A percentile compares a stretch with the other conserved stretches of the same genome.
Conservation (phyloP, 2,888 invertebrate genomes). For the Argyra leucocephala region DNA sequence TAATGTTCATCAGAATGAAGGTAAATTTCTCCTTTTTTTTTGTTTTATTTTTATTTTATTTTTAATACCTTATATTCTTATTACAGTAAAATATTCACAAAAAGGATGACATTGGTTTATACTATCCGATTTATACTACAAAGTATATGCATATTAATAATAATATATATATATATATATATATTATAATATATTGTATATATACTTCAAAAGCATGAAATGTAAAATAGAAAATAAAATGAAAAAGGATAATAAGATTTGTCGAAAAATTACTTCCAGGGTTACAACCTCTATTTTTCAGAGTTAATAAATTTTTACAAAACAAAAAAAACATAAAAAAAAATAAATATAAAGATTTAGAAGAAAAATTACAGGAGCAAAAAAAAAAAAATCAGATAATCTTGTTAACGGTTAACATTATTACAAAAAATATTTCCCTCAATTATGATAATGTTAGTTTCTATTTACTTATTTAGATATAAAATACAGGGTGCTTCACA, state of each 20-base stretch:
- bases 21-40: too few relatives aligned
- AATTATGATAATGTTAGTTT: too few relatives aligned
- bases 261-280: slow-evolving; percentile 1
- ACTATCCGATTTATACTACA: not conserved
- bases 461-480: too few relatives aligned
- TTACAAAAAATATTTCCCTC: too few relatives aligned
- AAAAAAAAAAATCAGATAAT: not conserved
- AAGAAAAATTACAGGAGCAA: not conserved
- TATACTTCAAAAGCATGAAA: not conserved
- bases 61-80: not conserved
- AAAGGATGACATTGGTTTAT: slow-evolving; percentile 1
- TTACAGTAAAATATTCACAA: not conserved
- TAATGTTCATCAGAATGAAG: not conserved
- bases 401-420: slow-evolving; percentile 3
- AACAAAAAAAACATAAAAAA: not conserved
- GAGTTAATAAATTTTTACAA: not conserved
- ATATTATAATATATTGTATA: not conserved
- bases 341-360: not conserved
- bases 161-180: too few relatives aligned
- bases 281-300: not conserved
- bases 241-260: slow-evolving; percentile 6
- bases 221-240: not conserved
- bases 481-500: too few relatives aligned
- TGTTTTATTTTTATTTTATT: too few relatives aligned
- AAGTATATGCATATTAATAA: too few relatives aligned